Conservation (phyloP, 2,888 invertebrate genomes). For the Lacanobia oleracea region DNA sequence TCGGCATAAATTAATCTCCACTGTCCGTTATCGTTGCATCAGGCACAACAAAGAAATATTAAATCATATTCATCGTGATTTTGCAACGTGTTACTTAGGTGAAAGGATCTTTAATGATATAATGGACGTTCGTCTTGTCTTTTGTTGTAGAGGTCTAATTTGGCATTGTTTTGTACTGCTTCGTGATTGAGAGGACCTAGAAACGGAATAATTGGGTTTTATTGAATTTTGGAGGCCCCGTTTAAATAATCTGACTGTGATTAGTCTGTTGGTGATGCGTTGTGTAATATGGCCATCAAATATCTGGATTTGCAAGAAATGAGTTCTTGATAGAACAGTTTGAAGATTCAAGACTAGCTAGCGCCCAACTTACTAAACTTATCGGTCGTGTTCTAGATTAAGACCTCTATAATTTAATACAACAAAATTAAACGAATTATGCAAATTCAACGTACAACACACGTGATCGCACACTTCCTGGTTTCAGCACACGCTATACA, state of each 20-base stretch:
- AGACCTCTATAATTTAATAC: neutral
- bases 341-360: neutral
- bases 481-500: constrained; percentile 36
- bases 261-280: neutral
- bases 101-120: constrained; percentile 66
- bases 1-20: constrained; percentile 68
- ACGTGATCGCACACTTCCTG: constrained; percentile 56
- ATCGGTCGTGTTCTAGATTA: neutral
- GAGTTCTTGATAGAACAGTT: neutral
- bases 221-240: neutral
- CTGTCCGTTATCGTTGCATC: constrained; percentile 63
- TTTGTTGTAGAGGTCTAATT: constrained; percentile 39
- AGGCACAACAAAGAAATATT: constrained; percentile 62
- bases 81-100: constrained; percentile 63
- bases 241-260: neutral
- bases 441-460: constrained; percentile 17
- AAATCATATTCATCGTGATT: constrained; percentile 62
- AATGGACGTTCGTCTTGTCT: constrained; percentile 39
- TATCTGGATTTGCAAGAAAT: neutral
- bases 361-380: neutral
- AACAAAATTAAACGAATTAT: neutral
- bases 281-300: neutral
- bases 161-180: constrained; percentile 33
- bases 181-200: constrained; percentile 56
- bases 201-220: constrained; percentile 13